phyloP scores from a whole-genome alignment of 2,888 invertebrate species.

The Hipparchia semele region DNA sequence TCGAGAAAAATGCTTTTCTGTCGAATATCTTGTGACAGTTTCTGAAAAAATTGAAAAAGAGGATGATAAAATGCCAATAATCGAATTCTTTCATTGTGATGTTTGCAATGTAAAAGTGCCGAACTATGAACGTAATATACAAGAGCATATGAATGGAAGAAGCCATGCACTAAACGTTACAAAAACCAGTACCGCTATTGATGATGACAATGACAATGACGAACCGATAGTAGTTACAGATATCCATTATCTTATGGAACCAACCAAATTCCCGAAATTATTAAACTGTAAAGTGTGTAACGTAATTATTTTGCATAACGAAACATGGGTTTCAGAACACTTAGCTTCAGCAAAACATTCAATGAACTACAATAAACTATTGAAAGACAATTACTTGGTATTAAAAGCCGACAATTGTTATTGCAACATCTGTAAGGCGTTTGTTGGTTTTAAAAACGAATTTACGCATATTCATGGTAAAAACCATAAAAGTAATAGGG shows the following conservation, averaged over 20 bases:
- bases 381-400: constrained; percentile 1
- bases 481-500: constrained; percentile 14
- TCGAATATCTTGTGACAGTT: not conserved
- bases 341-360: constrained; percentile 2
- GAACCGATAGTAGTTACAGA: not conserved
- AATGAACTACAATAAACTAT: constrained; percentile 2
- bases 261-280: not conserved
- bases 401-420: not conserved
- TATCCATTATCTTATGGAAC: constrained; percentile 13
- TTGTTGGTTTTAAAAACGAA: not conserved
- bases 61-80: not conserved
- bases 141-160: constrained; percentile 21
- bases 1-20: not conserved
- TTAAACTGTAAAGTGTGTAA: constrained; percentile 10
- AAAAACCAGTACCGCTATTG: not conserved
- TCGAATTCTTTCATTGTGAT: constrained; percentile 17
- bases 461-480: constrained; percentile 11
- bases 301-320: not conserved
- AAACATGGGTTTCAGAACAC: not conserved
- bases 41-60: not conserved
- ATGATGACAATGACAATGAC: not conserved
- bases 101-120: constrained; percentile 33
- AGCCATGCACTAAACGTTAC: constrained; percentile 8
- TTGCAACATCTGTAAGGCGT: constrained; percentile 5
- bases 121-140: constrained; percentile 22